Conservation (phyloP, 1,140 invertebrate species). For the Tribolium madens region DNA sequence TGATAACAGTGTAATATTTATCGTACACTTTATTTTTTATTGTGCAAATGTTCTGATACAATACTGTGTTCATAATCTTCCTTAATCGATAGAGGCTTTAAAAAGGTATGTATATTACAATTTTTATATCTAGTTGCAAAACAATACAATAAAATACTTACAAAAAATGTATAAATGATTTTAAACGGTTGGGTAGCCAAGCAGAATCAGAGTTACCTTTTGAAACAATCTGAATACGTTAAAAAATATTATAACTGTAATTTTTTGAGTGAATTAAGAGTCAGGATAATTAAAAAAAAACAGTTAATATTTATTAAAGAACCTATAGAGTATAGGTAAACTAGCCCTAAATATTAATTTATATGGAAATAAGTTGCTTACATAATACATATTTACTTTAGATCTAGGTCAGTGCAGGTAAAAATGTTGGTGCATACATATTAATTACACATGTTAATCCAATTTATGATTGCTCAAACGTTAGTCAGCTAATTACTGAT, state of each 20-base stretch:
- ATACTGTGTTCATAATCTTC: neutral
- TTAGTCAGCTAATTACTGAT: neutral
- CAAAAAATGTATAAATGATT: neutral
- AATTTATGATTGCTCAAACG: neutral
- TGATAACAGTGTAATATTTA: neutral
- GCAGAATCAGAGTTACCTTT: neutral
- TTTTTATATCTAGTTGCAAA: neutral
- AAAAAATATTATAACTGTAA: neutral
- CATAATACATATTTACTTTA: neutral
- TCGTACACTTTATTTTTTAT: neutral
- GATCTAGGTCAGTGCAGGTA: neutral
- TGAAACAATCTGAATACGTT: neutral
- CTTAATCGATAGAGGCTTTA: neutral
- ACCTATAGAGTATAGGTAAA: neutral
- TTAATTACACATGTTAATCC: neutral
- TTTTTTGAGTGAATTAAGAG: too few species aligned
- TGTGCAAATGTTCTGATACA: neutral
- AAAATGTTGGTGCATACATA: neutral
- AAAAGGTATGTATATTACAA: neutral
- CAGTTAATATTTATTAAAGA: too few species aligned
- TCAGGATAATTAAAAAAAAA: too few species aligned
- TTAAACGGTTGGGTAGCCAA: neutral
- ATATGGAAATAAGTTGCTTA: neutral
- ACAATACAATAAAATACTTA: neutral
- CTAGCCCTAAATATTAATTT: neutral